Base-by-base conservation (phyloP, 2,797 vertebrate species). In the Tenualosa thibaudeaui region DNA sequence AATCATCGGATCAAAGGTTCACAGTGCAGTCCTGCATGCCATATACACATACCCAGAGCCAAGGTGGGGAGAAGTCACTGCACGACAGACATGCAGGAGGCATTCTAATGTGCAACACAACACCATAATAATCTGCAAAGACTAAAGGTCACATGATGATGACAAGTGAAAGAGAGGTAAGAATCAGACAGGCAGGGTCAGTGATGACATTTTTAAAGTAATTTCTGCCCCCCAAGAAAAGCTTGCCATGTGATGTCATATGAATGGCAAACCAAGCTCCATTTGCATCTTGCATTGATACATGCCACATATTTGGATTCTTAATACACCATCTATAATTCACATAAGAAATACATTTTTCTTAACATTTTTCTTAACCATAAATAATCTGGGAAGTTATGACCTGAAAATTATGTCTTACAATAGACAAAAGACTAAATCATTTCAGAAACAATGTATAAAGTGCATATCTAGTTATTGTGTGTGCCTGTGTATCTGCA, bases 1-100 rank as follows among this genome's bases (percentile, higher is more conserved):
- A n/a, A 56, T 85, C 78, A 53, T 83, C 86, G 51, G 51, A 84
- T 83, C 82, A 82, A 85, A 85, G 85, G 81, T 53, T 81, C 31
- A 9, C 53, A 17, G 51, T 58, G 31, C n/a, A 49, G 58, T 26
- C 46, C 81, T 6, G 15, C n/a, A 3, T 75, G 54, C 10, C 84
- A 60, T 56, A 56, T 10, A 62, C 58, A n/a, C 5, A 54, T 3
- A 60, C 3, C 19, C 19, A 60, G 58, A 24, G 8, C n/a, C 58
- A 24, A 62, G 58, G 58, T 24, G 43, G 31, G 31, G 62, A 37
- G 37, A 43, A 60, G 81, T 54, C 85, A 50, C 26, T 82, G 24
- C 49, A 84, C 19, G 19, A 24, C 43, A 65, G 81, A 13, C 6
- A 60, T 78, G 81, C 54, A 31, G 7, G 6, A 78, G 81, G 82